These are phyloP conservation scores for Chromobotia macracanthus DNA, from an alignment of 2,797 vertebrate species.

Conservation along the genomic window DNA sequence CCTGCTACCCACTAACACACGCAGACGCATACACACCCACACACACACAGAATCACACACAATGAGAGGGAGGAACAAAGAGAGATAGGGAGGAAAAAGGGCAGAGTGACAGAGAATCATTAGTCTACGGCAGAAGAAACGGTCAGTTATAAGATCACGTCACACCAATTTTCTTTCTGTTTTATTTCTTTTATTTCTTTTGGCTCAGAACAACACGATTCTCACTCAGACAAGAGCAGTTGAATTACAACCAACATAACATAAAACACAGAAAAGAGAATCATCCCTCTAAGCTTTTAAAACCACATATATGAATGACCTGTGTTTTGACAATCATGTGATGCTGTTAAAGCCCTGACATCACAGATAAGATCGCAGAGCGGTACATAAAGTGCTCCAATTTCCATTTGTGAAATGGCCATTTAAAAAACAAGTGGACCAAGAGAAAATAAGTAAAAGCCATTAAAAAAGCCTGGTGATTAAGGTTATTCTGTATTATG, in stretches of 20 bases:
- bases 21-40: constrained; percentile 64
- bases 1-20: constrained; percentile 90
- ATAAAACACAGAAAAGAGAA: constrained; percentile 23
- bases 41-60: constrained; percentile 56
- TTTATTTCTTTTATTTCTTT: constrained; percentile 32
- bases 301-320: not conserved
- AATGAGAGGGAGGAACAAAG: constrained; percentile 47
- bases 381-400: not conserved
- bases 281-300: not conserved
- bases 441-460: too few species aligned
- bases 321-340: not conserved
- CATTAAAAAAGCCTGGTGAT: not conserved
- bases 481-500: not conserved
- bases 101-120: constrained; percentile 56
- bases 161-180: constrained; percentile 16
- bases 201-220: constrained; percentile 31
- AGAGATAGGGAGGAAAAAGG: constrained; percentile 44
- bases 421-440: not conserved
- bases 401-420: not conserved
- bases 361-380: constrained; percentile 24
- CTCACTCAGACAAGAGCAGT: constrained; percentile 23
- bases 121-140: constrained; percentile 62
- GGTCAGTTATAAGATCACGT: constrained; percentile 32
- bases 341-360: constrained; percentile 19
- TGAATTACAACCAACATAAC: constrained; percentile 15